These are phyloP conservation scores for Lithophane leautieri DNA, from an alignment of 2,888 invertebrate species.

Conservation along the genomic window DNA sequence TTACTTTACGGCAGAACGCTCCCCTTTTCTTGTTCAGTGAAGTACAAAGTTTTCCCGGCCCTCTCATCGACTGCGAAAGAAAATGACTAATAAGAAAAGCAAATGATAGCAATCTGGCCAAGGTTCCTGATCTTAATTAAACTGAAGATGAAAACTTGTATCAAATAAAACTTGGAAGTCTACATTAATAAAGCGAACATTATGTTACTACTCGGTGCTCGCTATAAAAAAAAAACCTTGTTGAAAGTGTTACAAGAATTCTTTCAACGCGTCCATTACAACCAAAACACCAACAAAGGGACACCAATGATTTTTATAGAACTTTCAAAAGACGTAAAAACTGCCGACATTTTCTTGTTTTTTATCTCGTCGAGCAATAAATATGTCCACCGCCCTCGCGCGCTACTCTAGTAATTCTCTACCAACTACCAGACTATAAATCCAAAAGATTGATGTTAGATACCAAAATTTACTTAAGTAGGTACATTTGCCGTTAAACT, in stretches of 20 bases:
- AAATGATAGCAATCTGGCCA: slow-evolving; percentile 82
- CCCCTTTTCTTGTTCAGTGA: slow-evolving; percentile 81
- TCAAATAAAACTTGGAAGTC: slow-evolving; percentile 60
- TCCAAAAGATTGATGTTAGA: slow-evolving; percentile 87
- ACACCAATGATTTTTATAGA: slow-evolving; percentile 71
- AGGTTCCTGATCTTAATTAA: slow-evolving; percentile 82
- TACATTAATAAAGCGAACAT: slow-evolving; percentile 53
- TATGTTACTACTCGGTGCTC: slow-evolving; percentile 40
- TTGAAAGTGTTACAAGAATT: slow-evolving; percentile 79
- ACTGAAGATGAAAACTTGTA: slow-evolving; percentile 75
- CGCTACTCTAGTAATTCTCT: slow-evolving; percentile 76
- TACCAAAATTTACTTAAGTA: slow-evolving; percentile 83
- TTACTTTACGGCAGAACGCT: slow-evolving; percentile 80
- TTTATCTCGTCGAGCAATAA: slow-evolving; percentile 84
- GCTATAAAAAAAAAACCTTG: slow-evolving; percentile 69
- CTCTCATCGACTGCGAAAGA: slow-evolving; percentile 78
- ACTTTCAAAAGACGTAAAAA: slow-evolving; percentile 80
- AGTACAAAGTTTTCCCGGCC: slow-evolving; percentile 81
- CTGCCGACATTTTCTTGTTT: slow-evolving; percentile 81
- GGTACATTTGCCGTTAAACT: slow-evolving; percentile 83
- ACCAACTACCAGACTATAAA: slow-evolving; percentile 83
- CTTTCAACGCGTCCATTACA: slow-evolving; percentile 76
- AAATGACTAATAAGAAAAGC: slow-evolving; percentile 86
- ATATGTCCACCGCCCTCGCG: slow-evolving; percentile 85
- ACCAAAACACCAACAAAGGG: slow-evolving; percentile 71